A percentile compares a stretch with the other conserved stretches of the same genome.
These are phyloP conservation scores for Squalus acanthias DNA, from an alignment of 2,797 vertebrate species.

Conservation along the genomic window DNA sequence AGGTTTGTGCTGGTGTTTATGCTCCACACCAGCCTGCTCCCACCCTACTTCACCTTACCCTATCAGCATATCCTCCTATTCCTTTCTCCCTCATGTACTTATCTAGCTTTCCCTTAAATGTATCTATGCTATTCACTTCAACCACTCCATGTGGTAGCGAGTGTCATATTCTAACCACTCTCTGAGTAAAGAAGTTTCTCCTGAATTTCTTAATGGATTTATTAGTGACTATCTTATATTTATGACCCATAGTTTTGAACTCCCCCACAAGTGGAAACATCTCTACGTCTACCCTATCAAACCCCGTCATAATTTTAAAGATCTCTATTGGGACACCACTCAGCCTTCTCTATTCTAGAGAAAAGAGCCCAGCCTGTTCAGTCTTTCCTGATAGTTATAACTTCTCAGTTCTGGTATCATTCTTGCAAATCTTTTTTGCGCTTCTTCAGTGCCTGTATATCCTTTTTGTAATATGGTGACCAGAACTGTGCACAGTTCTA, in stretches of 20 bases:
- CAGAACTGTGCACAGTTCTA: background rate
- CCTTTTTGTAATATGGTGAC: background rate
- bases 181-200: background rate
- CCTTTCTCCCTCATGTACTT: background rate
- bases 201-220: background rate
- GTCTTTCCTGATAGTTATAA: background rate
- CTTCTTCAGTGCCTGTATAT: background rate
- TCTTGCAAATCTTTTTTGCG: background rate
- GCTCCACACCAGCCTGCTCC: background rate
- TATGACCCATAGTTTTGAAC: background rate
- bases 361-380: background rate
- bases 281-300: background rate
- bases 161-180: background rate
- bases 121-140: background rate
- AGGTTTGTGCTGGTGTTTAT: background rate
- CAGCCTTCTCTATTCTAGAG: background rate
- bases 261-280: background rate
- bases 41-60: background rate
- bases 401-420: background rate
- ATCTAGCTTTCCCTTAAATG: background rate
- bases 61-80: background rate
- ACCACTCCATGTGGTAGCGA: background rate
- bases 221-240: background rate
- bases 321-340: background rate
- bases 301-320: background rate